Conservation (phyloP, 2,797 vertebrate species). For the Acanthurus lineatus region DNA sequence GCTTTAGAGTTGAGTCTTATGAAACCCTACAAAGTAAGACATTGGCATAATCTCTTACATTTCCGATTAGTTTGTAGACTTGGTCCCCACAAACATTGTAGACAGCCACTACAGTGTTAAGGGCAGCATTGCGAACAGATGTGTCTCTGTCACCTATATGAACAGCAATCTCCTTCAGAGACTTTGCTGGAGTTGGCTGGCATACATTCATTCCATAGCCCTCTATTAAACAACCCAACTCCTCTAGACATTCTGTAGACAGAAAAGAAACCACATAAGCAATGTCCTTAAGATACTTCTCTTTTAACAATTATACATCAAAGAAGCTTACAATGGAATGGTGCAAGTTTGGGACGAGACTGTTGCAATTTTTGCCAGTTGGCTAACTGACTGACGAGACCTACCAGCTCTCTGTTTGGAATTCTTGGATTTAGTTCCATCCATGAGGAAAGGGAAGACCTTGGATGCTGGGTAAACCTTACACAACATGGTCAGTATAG, state of each 20-base stretch:
- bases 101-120: constrained; percentile 96
- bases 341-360: background rate
- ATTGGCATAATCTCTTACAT: constrained; percentile 84
- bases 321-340: background rate
- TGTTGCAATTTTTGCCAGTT: background rate
- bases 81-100: constrained; percentile 97
- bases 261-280: constrained; percentile 7
- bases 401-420: constrained; percentile 97
- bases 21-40: background rate
- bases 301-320: background rate
- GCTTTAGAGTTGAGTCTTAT: background rate
- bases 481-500: constrained; percentile 94
- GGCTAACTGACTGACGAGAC: background rate
- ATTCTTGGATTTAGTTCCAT: constrained; percentile 98
- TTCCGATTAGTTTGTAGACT: constrained; percentile 98
- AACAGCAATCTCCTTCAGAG: constrained; percentile 95
- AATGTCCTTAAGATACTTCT: background rate
- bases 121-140: constrained; percentile 94
- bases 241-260: constrained; percentile 85
- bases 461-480: constrained; percentile 97
- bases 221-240: constrained; percentile 86
- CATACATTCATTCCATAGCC: constrained; percentile 93
- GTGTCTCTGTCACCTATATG: constrained; percentile 98
- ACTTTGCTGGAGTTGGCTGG: constrained; percentile 95
- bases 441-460: constrained; percentile 97